Base-by-base conservation (phyloP, 2,113 vertebrate species). In the Rhinolophus sinicus region DNA sequence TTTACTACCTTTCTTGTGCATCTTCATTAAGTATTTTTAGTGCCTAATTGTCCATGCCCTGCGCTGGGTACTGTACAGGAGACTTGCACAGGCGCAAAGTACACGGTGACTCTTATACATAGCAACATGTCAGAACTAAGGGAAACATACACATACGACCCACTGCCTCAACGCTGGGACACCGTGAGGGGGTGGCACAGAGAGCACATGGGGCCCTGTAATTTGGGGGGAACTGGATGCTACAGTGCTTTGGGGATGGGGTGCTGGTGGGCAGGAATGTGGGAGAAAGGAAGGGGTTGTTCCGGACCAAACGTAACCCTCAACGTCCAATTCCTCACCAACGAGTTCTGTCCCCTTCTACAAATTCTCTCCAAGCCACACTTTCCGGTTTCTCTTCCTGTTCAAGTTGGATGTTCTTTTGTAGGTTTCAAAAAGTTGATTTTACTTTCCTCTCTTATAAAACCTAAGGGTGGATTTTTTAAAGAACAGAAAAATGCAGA, bases 361-460 rank as follows among this genome's bases (percentile, higher is more conserved):
- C n/a, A 54, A 10, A 19, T n/a, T 93, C 38, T 88, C 8, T 69
- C 56, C 33, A 67, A n/a, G 28, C 11, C 33, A 4, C 0, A 2
- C 22, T 38, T 91, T 67, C 24, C 5, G 1, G 15, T 50, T 33
- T 24, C 24, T 64, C 38, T 82, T 67, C 28, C 38, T 44, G 21
- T 33, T 75, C 40, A 64, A 8, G 26, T 38, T 11, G 75, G 54
- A 54, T 44, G 16, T 54, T 76, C 70, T 52, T 26, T 75, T 86
- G 54, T 11, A 21, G 56, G 24, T 88, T 82, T 82, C 47, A 24
- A 40, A 62, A 84, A 47, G 52, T n/a, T 80, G 83, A 82, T 89
- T 86, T 94, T 75, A n/a, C 33, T 76, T 88, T 82, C 50, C 11
- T 83, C 64, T n/a, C 64, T 65, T n/a, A 65, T 64, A 58, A 94